Base-by-base conservation (phyloP, 2,113 vertebrate genomes). In the Fukomys damarensis region DNA sequence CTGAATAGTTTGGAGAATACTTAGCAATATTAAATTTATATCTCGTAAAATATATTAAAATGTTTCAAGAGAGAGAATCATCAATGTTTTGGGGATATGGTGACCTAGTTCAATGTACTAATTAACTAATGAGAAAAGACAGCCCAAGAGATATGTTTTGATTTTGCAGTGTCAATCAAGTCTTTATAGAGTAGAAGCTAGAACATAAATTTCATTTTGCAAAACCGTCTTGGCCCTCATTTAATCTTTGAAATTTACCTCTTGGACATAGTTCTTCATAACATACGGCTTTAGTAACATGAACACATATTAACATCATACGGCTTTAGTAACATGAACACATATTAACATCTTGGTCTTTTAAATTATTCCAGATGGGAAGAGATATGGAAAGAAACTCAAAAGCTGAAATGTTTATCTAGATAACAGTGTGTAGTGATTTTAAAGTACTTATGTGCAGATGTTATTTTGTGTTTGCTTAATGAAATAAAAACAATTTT, bases 51-150 rank as follows among this genome's bases (percentile, higher is more conserved):
- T 7, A 68, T 35, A 66, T 84, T 41, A 58, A 91, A 91, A 54
- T 79, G 91, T 79, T 88, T 94, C 63, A 74, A 94, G 79, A 43
- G 52, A 72, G n/a, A n/a, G n/a, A 84, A 65, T 84, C 66, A 76
- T 68, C 56, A 79, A 59, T 35, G 3, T 9, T 87, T 92, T 84
- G 28, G 66, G 16, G 32, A n/a, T 59, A 32, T 90, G 66, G 74
- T 94, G 66, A 83, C 30, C 26, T 46, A 72, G 7, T 72, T 4
- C 38, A 72, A 59, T 16, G 22, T 86, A 30, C 63, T 91, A 89
- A 94, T 92, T 96, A 93, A 63, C 32, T 86, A 90, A 91, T 59
- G 61, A 91, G 38, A 87, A 86, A 72, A 84, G 46, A 77, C 24
- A 87, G 38, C 30, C 19, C 38, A 83, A 72, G 54, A 79, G 74